A percentile compares a stretch with the other conserved stretches of the same genome.
Conservation (phyloP, 2,888 invertebrate genomes). For the Tetranychus truncatus region DNA sequence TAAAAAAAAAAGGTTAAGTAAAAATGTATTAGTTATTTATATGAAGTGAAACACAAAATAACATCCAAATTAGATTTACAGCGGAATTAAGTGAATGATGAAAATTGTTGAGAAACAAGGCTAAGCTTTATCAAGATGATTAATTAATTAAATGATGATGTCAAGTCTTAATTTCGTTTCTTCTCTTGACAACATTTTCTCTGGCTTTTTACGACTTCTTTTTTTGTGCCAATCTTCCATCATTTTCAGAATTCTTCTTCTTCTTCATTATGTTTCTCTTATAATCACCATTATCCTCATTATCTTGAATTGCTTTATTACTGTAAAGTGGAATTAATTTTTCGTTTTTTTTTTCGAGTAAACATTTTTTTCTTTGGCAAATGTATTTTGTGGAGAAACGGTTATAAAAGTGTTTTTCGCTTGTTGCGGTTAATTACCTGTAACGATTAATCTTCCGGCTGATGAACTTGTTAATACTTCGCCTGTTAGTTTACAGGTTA, state of each 20-base stretch:
- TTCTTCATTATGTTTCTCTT: neutral
- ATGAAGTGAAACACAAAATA: neutral
- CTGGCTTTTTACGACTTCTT: neutral
- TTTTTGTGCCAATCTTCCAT: neutral
- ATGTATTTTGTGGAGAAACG: too few species aligned
- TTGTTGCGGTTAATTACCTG: constrained; percentile 17
- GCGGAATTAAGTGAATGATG: neutral
- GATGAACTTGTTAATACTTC: constrained; percentile 17
- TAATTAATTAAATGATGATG: neutral
- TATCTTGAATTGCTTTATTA: neutral
- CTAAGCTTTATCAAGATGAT: neutral
- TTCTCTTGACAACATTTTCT: neutral
- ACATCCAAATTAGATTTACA: neutral
- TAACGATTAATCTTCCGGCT: constrained; percentile 17
- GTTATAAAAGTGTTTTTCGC: too few species aligned
- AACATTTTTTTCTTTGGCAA: neutral
- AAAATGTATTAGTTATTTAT: neutral
- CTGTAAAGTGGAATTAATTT: too few species aligned
- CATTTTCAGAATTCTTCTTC: too few species aligned
- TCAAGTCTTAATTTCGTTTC: neutral
- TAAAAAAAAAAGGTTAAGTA: neutral
- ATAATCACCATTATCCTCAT: neutral
- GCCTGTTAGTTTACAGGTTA: constrained; percentile 38
- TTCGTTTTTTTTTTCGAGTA: too few species aligned
- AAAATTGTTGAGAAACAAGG: neutral